Evolutionary conservation across 2,797 vertebrate genomes (phyloP).

Genomic region (Nothura maculosa): DNA sequence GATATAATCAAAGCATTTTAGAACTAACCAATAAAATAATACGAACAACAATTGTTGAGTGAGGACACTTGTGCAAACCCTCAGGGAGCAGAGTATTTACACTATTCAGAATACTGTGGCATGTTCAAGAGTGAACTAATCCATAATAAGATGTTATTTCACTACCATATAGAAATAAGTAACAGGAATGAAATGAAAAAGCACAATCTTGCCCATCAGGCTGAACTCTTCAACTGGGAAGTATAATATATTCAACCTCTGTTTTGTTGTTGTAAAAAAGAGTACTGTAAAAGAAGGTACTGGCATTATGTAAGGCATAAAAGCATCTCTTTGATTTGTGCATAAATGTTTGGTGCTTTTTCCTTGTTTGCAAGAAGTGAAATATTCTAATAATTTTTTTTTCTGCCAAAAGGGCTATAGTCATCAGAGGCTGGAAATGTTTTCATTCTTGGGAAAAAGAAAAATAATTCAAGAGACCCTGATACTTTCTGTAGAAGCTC

Average conservation of each 20-base stretch:
- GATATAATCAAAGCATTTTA: not conserved
- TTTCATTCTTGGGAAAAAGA: not conserved
- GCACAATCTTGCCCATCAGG: not conserved
- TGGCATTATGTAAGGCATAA: not conserved
- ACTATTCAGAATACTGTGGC: not conserved
- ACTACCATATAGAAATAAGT: not conserved
- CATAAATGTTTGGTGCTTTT: not conserved
- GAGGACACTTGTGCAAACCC: not conserved
- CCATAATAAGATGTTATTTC: not conserved
- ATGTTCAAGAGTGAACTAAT: not conserved
- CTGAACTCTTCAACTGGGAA: not conserved
- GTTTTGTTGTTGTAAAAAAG: not conserved
- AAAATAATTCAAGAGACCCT: not conserved
- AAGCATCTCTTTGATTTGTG: not conserved
- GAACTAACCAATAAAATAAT: not conserved
- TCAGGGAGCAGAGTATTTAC: not conserved
- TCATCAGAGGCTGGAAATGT: constrained; percentile 8
- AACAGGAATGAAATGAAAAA: not conserved
- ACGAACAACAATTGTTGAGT: not conserved
- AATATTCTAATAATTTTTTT: constrained; percentile 40
- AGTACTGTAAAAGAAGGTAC: not conserved
- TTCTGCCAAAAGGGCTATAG: not conserved
- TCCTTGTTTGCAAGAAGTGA: not conserved
- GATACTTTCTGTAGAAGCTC: not conserved
- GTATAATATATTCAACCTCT: not conserved